Percentiles rank a stretch among this genome's conserved stretches.
phyloP scores from a whole-genome alignment of 2,888 invertebrate genomes.

The Seira musarum region DNA sequence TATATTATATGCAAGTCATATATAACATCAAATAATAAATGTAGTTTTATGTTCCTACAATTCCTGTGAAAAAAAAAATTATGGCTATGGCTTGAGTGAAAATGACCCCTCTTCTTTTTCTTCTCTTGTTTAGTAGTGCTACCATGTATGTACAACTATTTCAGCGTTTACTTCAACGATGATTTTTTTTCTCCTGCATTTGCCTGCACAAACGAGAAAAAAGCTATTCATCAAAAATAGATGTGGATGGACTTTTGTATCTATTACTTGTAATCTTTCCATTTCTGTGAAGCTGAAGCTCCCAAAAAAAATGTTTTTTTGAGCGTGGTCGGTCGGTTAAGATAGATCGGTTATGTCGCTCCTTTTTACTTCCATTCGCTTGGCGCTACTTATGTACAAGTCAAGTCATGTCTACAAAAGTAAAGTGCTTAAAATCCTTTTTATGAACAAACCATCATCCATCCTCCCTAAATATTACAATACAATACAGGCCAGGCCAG shows the following conservation, averaged over 20 bases:
- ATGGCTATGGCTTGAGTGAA: background rate
- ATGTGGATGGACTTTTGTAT: conserved; percentile 24
- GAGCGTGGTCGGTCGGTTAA: conserved; percentile 36
- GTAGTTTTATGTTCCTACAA: background rate
- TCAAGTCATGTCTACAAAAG: no score
- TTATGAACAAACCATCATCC: no score
- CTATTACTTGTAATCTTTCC: conserved; percentile 50
- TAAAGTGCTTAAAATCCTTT: no score
- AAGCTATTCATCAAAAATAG: conserved; percentile 48
- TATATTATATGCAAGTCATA: background rate
- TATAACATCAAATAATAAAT: background rate
- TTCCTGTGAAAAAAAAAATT: conserved; percentile 3
- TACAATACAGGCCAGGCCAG: no score
- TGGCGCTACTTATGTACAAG: no score
- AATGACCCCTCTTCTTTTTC: conserved; percentile 35
- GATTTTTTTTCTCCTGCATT: conserved; percentile 37
- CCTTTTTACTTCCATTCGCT: background rate
- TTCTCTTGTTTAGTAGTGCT: background rate
- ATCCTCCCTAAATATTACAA: no score
- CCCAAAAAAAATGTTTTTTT: conserved; percentile 1
- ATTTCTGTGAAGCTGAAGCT: conserved; percentile 42
- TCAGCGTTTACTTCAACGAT: conserved; percentile 59
- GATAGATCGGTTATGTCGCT: conserved; percentile 17
- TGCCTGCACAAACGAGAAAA: conserved; percentile 45
- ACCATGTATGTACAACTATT: conserved; percentile 49